Conservation (phyloP, 2,797 vertebrate genomes). For the Syndactyla subalaris region DNA sequence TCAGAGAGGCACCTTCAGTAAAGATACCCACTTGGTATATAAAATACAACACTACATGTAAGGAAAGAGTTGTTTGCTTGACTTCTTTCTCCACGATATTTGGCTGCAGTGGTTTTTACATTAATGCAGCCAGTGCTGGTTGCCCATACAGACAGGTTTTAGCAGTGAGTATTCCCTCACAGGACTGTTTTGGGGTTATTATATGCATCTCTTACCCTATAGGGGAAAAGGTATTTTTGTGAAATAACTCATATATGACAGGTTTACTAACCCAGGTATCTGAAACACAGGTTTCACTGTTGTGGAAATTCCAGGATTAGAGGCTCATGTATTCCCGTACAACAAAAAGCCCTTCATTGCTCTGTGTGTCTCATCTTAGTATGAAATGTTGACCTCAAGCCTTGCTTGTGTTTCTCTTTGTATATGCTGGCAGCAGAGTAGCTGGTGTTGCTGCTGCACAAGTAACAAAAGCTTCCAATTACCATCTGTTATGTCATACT, state of each 20-base stretch:
- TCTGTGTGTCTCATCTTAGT: not conserved
- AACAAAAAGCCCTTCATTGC: not conserved
- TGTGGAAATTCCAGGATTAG: not conserved
- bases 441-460: not conserved
- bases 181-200: not conserved
- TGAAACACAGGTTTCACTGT: not conserved
- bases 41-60: not conserved
- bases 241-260: not conserved
- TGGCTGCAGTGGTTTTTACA: not conserved
- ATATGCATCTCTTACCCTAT: not conserved
- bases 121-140: not conserved
- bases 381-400: slow-evolving; percentile 5
- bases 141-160: not conserved
- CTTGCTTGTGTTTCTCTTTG: not conserved
- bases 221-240: not conserved
- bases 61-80: not conserved
- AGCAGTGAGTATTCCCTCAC: not conserved
- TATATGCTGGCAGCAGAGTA: not conserved
- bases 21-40: not conserved
- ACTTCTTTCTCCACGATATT: not conserved
- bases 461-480: slow-evolving; percentile 28
- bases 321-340: not conserved
- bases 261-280: not conserved
- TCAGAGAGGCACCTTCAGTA: not conserved
- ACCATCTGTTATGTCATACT: slow-evolving; percentile 43